Evolutionary conservation across 2,113 vertebrate genomes (phyloP).

Genomic region (Anguilla japonica): DNA sequence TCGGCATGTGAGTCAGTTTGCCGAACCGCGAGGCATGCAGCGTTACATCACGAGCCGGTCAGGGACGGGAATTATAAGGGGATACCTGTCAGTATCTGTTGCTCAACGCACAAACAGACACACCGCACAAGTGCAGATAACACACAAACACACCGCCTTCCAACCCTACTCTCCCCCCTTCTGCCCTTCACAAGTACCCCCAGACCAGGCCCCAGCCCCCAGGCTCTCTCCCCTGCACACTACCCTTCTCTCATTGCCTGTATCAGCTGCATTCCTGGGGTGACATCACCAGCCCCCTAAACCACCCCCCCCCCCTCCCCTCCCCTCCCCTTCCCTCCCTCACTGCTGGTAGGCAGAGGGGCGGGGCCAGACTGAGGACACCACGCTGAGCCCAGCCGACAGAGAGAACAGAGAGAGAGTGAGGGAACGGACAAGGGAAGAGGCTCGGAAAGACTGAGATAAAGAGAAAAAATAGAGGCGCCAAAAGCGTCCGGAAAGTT

Average conservation of each 20-base stretch:
- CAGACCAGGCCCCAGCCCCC: not conserved
- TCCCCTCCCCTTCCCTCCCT: constrained; percentile 66
- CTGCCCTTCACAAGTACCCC: constrained; percentile 29
- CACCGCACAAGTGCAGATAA: not conserved
- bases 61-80: not conserved
- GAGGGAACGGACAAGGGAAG: constrained; percentile 27
- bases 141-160: constrained; percentile 3
- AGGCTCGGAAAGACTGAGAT: constrained; percentile 1
- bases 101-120: not conserved
- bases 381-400: constrained; percentile 20
- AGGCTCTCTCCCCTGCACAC: not conserved
- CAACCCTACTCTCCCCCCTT: constrained; percentile 51
- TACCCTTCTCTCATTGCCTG: constrained; percentile 35
- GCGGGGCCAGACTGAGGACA: constrained; percentile 40
- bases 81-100: not conserved
- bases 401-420: constrained; percentile 2
- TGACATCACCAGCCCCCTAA: constrained; percentile 70
- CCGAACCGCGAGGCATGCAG: not conserved
- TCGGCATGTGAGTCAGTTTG: not conserved
- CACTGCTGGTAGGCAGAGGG: constrained; percentile 61
- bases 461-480: constrained; percentile 9
- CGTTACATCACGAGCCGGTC: not conserved
- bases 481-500: not conserved
- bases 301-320: constrained; percentile 60
- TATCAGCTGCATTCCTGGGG: constrained; percentile 72